Conservation (phyloP, 2,113 vertebrate genomes). For the Papio anubis region DNA sequence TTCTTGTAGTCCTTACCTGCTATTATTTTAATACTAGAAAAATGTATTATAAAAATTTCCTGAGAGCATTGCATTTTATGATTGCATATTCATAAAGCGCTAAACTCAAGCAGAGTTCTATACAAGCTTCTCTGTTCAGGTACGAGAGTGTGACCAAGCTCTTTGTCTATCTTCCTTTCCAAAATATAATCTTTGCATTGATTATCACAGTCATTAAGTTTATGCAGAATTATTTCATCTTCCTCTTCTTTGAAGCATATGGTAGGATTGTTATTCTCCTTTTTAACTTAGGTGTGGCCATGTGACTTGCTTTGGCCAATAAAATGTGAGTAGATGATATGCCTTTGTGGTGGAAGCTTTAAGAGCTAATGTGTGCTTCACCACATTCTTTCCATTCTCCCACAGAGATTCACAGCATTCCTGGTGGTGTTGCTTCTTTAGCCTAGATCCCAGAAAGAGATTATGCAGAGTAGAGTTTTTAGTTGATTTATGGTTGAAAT, state of each 20-base stretch:
- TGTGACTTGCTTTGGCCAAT: neutral
- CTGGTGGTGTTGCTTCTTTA: neutral
- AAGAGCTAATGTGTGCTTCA: neutral
- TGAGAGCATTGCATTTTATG: neutral
- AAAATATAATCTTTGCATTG: neutral
- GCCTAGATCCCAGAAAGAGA: neutral
- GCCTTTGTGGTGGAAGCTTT: neutral
- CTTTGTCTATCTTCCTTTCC: neutral
- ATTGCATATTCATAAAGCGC: neutral
- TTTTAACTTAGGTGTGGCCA: neutral
- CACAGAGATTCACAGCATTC: neutral
- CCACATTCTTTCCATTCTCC: neutral
- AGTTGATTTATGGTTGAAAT: neutral
- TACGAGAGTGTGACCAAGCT: neutral
- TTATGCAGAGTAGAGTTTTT: neutral
- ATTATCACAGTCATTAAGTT: neutral
- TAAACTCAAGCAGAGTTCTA: neutral
- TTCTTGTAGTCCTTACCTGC: neutral
- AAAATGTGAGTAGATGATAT: neutral
- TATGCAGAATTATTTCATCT: neutral
- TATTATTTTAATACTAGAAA: neutral
- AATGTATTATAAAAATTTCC: neutral
- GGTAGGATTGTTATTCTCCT: neutral
- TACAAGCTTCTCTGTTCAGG: neutral
- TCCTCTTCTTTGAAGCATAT: neutral